Evolutionary conservation across 1,140 invertebrate species (phyloP).

Genomic region (Papilio dardanus): DNA sequence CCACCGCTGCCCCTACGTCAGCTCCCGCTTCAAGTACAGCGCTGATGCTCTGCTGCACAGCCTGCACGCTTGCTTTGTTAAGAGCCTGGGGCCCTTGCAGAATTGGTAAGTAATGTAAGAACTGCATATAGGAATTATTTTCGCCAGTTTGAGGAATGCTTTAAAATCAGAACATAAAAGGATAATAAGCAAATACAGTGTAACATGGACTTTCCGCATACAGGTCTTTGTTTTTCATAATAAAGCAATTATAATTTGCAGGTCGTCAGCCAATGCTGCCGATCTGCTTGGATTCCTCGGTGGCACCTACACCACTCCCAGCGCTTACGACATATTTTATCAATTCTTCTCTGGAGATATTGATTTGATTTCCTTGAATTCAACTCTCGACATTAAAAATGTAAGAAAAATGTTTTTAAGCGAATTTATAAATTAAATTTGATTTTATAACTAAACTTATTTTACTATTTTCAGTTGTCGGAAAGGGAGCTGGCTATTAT

Average conservation of each 20-base stretch:
- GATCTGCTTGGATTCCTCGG: conserved; percentile 45
- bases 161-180: too few species aligned
- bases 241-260: conserved; percentile 42
- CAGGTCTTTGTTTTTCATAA: neutral
- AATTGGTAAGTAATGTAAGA: neutral
- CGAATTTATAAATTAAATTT: neutral
- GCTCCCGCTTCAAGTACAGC: conserved; percentile 50
- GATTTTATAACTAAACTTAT: neutral
- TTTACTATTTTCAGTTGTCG: conserved; percentile 16
- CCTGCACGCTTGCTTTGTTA: conserved; percentile 53
- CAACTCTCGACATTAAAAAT: conserved; percentile 49
- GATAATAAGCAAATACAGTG: too few species aligned
- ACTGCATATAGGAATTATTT: neutral
- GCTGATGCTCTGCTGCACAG: conserved; percentile 57
- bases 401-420: conserved; percentile 47
- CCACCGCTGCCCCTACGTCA: conserved; percentile 56
- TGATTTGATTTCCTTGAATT: conserved; percentile 38
- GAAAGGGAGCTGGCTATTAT: neutral
- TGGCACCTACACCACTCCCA: conserved; percentile 38
- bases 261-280: conserved; percentile 53
- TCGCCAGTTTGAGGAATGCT: neutral
- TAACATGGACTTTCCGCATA: too few species aligned
- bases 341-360: conserved; percentile 46
- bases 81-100: conserved; percentile 18
- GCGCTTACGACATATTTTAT: conserved; percentile 54